Base-by-base conservation (phyloP, 2,113 vertebrate genomes). In the Laticauda laticaudata region DNA sequence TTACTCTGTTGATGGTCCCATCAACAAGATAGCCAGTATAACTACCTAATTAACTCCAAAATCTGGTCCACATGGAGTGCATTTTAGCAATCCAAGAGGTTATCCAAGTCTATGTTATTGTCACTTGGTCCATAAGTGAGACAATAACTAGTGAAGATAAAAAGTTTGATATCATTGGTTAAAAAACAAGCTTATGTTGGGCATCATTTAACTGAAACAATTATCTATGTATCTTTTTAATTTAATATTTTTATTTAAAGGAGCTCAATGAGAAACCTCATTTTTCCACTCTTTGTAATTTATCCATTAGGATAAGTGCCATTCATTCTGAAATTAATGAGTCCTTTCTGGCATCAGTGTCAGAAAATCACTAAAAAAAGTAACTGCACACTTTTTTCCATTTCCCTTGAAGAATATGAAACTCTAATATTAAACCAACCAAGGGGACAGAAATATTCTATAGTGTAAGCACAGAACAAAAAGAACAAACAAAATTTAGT, bases 391-490 rank as follows among this genome's bases (percentile, higher is more conserved):
- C 26, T 69, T 48, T 90, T 91, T 69, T 29, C 92, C 0, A 2
- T 90, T 90, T 94, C 89, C 93, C 23, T 51, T 90, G 39, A 55
- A 90, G 59, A 39, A 92, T 89, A 45, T 51, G 86, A 69, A 94
- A 92, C 90, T 75, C 18, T 54, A 94, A 89, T 54, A 92, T 89
- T 92, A 93, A 86, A 86, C 85, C 54, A 94, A 93, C 54, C 89
- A 59, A 90, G 92, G 87, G 93, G 90, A 87, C 81, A 88, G 93
- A 88, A 95, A 94, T 92, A 61, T 81, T 54, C 45, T 92, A 7
- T 45, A 92, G 59, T 43, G 10, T 5, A 81, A 12, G 26, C 24
- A 81, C 4, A 3, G 12, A 87, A 15, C 91, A 20, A 81, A 61
- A 4, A 81, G 92, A 91, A 69, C 88, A 93, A 91, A 85, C 90